Percentiles rank a stretch among this genome's conserved stretches.
phyloP scores from a whole-genome alignment of 2,797 vertebrate genomes.

The Sebastiscus tertius region DNA sequence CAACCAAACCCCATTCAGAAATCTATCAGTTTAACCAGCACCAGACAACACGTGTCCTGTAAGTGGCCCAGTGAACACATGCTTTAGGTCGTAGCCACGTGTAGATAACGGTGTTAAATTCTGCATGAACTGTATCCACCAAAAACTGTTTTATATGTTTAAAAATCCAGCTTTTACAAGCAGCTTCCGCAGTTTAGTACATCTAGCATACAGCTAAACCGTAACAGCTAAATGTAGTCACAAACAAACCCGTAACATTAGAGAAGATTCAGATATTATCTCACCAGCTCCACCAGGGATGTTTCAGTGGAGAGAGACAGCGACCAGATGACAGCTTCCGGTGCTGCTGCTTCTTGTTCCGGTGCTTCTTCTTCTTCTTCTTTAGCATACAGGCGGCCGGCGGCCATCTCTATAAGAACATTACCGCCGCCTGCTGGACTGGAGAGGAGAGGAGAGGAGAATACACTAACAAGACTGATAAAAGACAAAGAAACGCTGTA shows the following conservation, averaged over 20 bases:
- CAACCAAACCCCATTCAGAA: rapidly evolving
- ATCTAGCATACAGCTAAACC: too few species aligned
- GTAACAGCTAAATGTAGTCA: too few species aligned
- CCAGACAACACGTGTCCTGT: rapidly evolving
- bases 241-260: too few species aligned
- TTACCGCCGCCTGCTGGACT: not conserved
- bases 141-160: rapidly evolving
- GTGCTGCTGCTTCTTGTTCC: not conserved
- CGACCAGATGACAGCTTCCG: not conserved
- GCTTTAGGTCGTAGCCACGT: rapidly evolving
- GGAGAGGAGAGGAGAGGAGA: not conserved
- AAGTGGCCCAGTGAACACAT: not conserved
- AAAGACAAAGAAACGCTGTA: too few species aligned
- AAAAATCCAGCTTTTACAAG: too few species aligned
- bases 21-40: rapidly evolving
- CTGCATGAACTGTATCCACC: rapidly evolving
- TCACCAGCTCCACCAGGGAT: not conserved
- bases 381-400: rapidly evolving
- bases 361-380: not conserved
- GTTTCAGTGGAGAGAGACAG: rapidly evolving
- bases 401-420: rapidly evolving
- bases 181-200: rapidly evolving
- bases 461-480: too few species aligned
- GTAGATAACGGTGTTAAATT: not conserved
- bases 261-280: rapidly evolving